Evolutionary conservation across 2,888 invertebrate genomes (phyloP), one percentile per base, ranked within the genome.

Genomic region (Empis livida): DNA sequence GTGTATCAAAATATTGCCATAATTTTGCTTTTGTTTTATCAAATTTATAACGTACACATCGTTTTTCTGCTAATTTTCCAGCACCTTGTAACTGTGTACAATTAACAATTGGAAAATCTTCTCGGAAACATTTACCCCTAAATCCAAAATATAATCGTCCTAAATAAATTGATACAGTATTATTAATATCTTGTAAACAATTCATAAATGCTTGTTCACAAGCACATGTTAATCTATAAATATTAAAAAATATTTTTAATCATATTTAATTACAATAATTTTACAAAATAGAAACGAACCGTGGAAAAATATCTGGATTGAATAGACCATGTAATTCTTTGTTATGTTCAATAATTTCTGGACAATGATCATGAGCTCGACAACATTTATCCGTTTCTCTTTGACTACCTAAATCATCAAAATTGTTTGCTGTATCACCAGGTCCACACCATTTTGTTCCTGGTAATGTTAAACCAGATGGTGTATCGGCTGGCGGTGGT

Each of bases 401-500:
- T 63, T 88, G 84, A 27, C 81, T 80, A 1, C 92, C 93, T 31
- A 93, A 75, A 58, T 91, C 84, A 41, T 83, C 79, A 63, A 84
- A 87, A 57, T 80, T 77, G 5, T 77, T 76, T 0, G 91, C 90
- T 0, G 82, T 78, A 63, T 80, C 82, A 1, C 92, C 92, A 55
- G 85, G 84, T 16, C 93, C 94, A 68, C 93, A 94, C 92, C 93
- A 93, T 62, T 88, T 85, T 0, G 92, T 92, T 8, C 92, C 92
- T 0, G 91, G 68, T 13, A 56, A 60, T 3, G 64, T 67, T 17
- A 64, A 55, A 4, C 64, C 65, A 9, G 44, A 31, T 23, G 38
- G 16, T 0, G 60, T 58, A 10, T 57, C 54, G 0, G 57, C 53
- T n/a, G 59, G 52, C 6, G 63, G 58, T 2, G 64, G 65, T 42